Base-by-base conservation (phyloP, 2,113 vertebrate genomes). In the Odocoileus virginianus region DNA sequence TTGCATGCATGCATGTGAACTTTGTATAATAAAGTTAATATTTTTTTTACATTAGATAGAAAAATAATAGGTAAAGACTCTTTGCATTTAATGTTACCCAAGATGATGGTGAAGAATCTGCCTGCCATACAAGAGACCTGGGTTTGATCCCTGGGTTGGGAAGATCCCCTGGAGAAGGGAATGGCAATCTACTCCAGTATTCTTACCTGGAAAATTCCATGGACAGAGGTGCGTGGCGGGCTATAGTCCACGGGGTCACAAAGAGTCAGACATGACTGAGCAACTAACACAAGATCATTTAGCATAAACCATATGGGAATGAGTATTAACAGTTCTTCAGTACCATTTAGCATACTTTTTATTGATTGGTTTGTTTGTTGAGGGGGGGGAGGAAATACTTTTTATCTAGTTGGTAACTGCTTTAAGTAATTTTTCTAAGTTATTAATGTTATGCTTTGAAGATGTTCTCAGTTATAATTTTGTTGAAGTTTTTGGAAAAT, bases 401-500 rank as follows among this genome's bases (percentile, higher is more conserved):
- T 85, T 92, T 55, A 81, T 84, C 40, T 88, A 87, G 5, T 50
- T 87, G n/a, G 14, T 89, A 86, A 86, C 14, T 54, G 45, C 40
- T 85, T 86, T 47, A 57, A 88, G 64, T 60, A 81, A 40, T 45
- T 93, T 91, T 96, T 71, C 50, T 79, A 43, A 97, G 27, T 76
- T 89, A 67, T 61, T 87, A 76, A 21, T 54, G 21, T 81, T 82
- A 76, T 71, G 12, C 71, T 84, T 84, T 95, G n/a, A 81, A 58
- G 45, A 87, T 36, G 83, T 47, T 57, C 78, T 89, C 30, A 95
- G 79, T 54, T 95, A 33, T 50, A 91, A 87, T 67, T 97, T 88
- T 96, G 67, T 52, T 83, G 64, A 76, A 93, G 71, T 82, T 89
- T 36, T 50, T 93, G 95, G 86, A 93, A 95, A 96, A 95, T 90